Evolutionary conservation across 2,797 vertebrate genomes (phyloP), one percentile per base, ranked within the genome.

Genomic region (Molossus molossus): DNA sequence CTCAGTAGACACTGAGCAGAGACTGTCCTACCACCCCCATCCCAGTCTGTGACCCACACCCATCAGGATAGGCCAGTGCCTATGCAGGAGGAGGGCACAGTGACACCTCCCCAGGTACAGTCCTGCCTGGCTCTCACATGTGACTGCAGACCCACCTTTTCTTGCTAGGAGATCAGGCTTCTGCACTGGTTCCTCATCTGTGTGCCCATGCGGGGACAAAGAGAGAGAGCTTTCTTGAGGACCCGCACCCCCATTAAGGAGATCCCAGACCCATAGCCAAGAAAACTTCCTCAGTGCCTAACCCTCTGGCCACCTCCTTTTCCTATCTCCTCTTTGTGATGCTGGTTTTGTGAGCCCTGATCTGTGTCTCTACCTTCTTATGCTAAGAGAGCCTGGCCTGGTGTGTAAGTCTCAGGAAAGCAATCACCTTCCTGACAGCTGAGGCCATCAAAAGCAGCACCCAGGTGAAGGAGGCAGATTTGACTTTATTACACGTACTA

Each of bases 401-500:
- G n/a, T 6, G 6, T 33, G 0, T 10, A 33, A 37, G 70, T 40
- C 62, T n/a, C 48, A 9, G 37, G n/a, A 82, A 70, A 50, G n/a
- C 5, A 0, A 27, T 17, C 33, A 0, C 33, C 15, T 75, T 50
- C 37, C 29, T 25, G 33, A 45, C 12, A 25, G n/a, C 6, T 7
- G 1, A 85, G 65, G 45, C 62, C 15, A 15, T 77, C 25, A 69
- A 4, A 7, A 1, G 6, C 18, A 67, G 23, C 72, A 11, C 37
- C 67, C 0, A 5, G 3, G 27, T 20, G 1, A n/a, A 57, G 50
- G 8, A 9, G 4, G 3, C 3, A 45, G 6, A 20, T 12, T 70
- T 48, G 37, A 12, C 27, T 76, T 48, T 75, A 23, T 62, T 40
- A 67, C 25, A 65, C 62, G 17, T 20, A 9, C 23, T 3, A 12